Evolutionary conservation across 1,140 invertebrate genomes (phyloP), one percentile per base, ranked within the genome.

Genomic region (Bilobella aurantiaca): DNA sequence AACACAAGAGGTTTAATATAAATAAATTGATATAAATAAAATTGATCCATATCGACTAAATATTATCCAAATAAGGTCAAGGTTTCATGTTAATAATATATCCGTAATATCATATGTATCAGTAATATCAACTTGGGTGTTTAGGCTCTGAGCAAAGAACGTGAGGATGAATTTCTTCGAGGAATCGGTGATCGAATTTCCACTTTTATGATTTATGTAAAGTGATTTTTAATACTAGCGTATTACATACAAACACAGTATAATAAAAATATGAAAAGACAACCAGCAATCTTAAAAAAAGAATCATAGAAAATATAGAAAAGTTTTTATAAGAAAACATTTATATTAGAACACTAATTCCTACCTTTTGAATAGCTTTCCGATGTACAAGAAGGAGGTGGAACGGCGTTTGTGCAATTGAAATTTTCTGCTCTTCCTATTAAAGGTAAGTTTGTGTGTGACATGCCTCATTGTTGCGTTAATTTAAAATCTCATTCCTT

Each of bases 191-290:
- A 53, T 23, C 12, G 49, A 23, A 53, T 53, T 23, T 12, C 49
- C 23, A 53, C 49, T 8, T 53, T 53, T 53, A 53, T 53, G 49
- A 53, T 53, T 53, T 53, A 53, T 23, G 49, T 53, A 53, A 16
- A 53, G 25, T 5, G 5, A 53, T n/a, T n/a, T n/a, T n/a, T n/a
- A n/a, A n/a, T n/a, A 42, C 8, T 12, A 42, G 18, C 34, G 18
- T 42, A 12, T 42, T 42, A 12, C 34, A 42, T 42, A 42, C 18
- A 12, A 12, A 42, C 34, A n/a, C 34, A 42, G 34, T 42, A 18
- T 42, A 42, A 42, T 42, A 42, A 42, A 42, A n/a, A n/a, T n/a
- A n/a, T n/a, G n/a, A n/a, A n/a, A n/a, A n/a, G n/a, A n/a, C n/a
- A n/a, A n/a, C n/a, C n/a, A n/a, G n/a, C n/a, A n/a, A n/a, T n/a